Base-by-base conservation (phyloP, 2,797 vertebrate species). In the Sebastes minor region DNA sequence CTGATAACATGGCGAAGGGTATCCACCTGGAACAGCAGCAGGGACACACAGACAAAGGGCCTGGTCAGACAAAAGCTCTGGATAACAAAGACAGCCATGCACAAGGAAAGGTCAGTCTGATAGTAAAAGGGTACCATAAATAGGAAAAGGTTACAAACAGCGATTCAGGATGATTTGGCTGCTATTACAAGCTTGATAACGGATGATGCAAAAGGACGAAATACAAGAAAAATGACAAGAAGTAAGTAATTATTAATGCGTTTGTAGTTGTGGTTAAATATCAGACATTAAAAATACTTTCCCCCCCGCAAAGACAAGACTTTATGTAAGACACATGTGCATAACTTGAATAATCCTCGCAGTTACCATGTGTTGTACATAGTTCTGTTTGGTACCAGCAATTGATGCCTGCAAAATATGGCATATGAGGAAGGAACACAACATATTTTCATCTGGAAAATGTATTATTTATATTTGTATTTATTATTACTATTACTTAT, bases 1-100 rank as follows among this genome's bases (percentile, higher is more conserved):
- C 98, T 99, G 98, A 99, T 99, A 99, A 99, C 99, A 98, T 99
- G 99, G 98, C 99, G 98, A 99, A 99, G 98, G 95, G 99, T 99
- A 99, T 99, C 99, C 98, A 99, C 98, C 99, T 99, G 97, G 90
- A 96, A 94, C 92, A 91, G 83, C 60, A 20, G 86, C 60, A 20
- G 86, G 88, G 87, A 91, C 79, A 89, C 88, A 92, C 76, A 95
- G 70, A 93, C 88, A 93, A 94, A 95, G 95, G 91, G 87, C 69
- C 89, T 27, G 92, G 93, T 96, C 94, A 95, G 90, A 95, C 91
- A 91, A 93, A 93, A 90, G 88, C 91, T 83, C 76, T 38, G 83
- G 74, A 89, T 89, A 93, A 94, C 92, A 94, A 91, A 95, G 92
- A 92, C 86, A 78, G 89, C 80, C 80, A 89, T 83, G 87, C 88